Base-by-base conservation (phyloP, 2,888 invertebrate genomes). In the Volucella inflata region DNA sequence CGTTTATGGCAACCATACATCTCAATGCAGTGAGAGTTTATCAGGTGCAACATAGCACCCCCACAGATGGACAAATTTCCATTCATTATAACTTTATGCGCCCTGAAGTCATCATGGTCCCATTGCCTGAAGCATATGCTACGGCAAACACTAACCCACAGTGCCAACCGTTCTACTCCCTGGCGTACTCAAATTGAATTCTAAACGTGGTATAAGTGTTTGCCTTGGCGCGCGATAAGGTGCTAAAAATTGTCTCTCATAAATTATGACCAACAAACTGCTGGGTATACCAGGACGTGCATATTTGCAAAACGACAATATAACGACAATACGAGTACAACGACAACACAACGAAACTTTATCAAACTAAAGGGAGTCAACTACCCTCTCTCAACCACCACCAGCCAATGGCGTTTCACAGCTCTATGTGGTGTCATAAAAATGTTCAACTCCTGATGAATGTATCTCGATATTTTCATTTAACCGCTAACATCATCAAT, bases 1-100 rank as follows among this genome's bases (percentile, higher is more conserved):
- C 44, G 74, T 53, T 70, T 46, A 64, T 70, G 57, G 57, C 55
- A 42, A 57, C 72, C n/a, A 68, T 70, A 62, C 64, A 81, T 79
- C 53, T 75, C 11, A 21, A 14, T 21, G 44, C 57, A 40, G 10
- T 70, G 21, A 36, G 38, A 44, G 78, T 51, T 79, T 77, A 84
- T 80, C 79, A 84, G 84, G 84, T 76, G 71, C 71, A 70, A 68
- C 50, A 75, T 48, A 60, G 40, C 46, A 65, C 51, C 50, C 40
- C 36, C 8, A n/a, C 30, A 46, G 75, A 55, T 60, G 75, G 84
- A 80, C 83, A 70, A 83, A 51, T 51, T 82, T 84, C 59, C 70
- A 79, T 79, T 79, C 65, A 65, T 84, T 79, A 84, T 70, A 79
- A 75, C 74, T 83, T 83, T 75, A 65, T 79, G 68, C 44, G 64